Base-by-base conservation (phyloP, 2,888 invertebrate genomes). In the Phragmatobia fuliginosa region DNA sequence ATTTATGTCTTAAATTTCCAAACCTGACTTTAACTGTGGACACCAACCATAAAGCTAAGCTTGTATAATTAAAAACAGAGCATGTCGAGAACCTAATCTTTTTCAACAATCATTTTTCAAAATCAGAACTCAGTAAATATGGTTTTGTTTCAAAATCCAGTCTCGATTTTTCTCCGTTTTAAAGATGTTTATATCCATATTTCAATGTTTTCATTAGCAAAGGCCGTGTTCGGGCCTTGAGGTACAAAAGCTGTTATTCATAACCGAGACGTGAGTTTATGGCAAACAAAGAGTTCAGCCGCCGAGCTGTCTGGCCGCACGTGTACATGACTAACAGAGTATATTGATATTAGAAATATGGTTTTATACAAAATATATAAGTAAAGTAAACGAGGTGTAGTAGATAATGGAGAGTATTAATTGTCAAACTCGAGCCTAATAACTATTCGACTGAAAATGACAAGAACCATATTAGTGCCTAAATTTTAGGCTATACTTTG, bases 281-380 rank as follows among this genome's bases (percentile, higher is more conserved):
- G 70, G 77, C 77, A 87, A 86, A 82, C 77, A 82, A 87, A 88
- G 81, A 75, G 85, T 83, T 83, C 76, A 81, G 85, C 76, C 85
- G 87, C 86, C 87, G 84, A 71, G 81, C 86, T 76, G 88, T 88
- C 90, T 88, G 78, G 76, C 71, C 62, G 67, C 80, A 80, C 77
- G 78, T 79, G 78, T 73, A 72, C 68, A 68, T 84, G 81, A 82
- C 76, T 84, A 84, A 82, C 76, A 52, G 32, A 64, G 60, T 64
- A 67, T 66, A 71, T 56, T 70, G 60, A 68, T 77, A 63, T 74
- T 77, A 71, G 56, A 62, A 71, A 66, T 59, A 66, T 49, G 25
- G 58, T 66, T 33, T 45, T 66, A 33, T 62, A 41, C 18, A 28
- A 66, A 71, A 45, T 21, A 31, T 32, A 56, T 32, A 16, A 56